Evolutionary conservation across 1,140 invertebrate genomes (phyloP), one percentile per base, ranked within the genome.

Genomic region (Hylyphantes graminicola): DNA sequence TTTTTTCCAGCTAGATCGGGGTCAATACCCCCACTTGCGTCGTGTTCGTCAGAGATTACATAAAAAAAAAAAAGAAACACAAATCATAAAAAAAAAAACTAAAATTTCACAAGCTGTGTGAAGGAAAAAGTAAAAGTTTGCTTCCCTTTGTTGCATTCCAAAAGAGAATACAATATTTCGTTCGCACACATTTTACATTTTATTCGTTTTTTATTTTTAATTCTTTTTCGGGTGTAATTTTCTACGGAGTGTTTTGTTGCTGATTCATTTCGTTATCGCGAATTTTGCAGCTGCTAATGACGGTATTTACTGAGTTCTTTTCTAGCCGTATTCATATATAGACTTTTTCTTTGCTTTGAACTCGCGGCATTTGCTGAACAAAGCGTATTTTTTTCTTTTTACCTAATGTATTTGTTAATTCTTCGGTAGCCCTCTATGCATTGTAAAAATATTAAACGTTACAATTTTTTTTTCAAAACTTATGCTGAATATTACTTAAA

Each of bases 281-380:
- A 53, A n/a, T 50, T 70, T 70, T 64, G 51, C 77, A 80, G 64
- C 77, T 80, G 77, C 67, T 80, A 80, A 80, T 80, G 77, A 80
- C 55, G 67, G 21, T 59, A 80, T 80, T 80, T 70, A 70, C 11
- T 12, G 6, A 17, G 48, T 17, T 76, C 17, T 76, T 76, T 76
- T 51, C 51, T 19, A 51, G 19, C 59, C 57, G 54, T 76, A 76
- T 76, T 61, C 64, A 64, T 76, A 64, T 76, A 63, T 76, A 63
- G 35, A 15, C 17, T 74, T 74, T 74, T 74, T 17, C 21, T 35
- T 35, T 35, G 35, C 35, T 35, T 35, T 35, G 35, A 35, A 35
- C 35, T 35, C 35, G 1, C 35, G 35, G 35, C 35, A 35, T 35
- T 35, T 35, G 35, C 35, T 35, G 35, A 35, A 35, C 35, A 35